Evolutionary conservation across 2,797 vertebrate genomes (phyloP).

Genomic region (Aythya fuligula): DNA sequence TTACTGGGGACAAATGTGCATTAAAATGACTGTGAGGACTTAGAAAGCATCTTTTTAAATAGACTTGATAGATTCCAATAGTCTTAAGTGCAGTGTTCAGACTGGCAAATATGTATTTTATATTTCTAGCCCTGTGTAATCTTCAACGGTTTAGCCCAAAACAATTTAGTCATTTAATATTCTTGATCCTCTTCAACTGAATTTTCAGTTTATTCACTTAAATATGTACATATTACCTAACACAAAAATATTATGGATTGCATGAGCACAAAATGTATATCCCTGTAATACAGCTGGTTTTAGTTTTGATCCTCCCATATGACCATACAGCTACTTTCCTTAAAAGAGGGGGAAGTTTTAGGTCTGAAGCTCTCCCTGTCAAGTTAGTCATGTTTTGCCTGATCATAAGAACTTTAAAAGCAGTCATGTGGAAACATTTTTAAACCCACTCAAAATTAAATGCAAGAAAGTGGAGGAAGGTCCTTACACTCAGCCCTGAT

Average conservation of each 20-base stretch:
- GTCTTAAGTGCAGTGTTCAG: background rate
- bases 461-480: background rate
- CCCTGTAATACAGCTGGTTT: background rate
- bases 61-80: constrained; percentile 22
- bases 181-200: background rate
- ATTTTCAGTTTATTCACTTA: background rate
- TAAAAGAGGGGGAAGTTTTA: background rate
- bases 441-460: background rate
- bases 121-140: constrained; percentile 40
- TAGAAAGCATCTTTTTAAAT: constrained; percentile 31
- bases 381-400: background rate
- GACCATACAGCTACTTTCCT: background rate
- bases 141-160: background rate
- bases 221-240: background rate
- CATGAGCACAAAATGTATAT: background rate
- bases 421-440: background rate
- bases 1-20: background rate
- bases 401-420: background rate
- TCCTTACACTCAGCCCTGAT: background rate
- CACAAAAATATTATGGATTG: background rate
- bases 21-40: background rate
- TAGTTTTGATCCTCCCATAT: background rate
- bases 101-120: background rate
- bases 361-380: background rate
- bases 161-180: background rate